A percentile compares a stretch with the other conserved stretches of the same genome.
phyloP scores from a whole-genome alignment of 2,797 vertebrate species.

The Helicolenus hilgendorfi region DNA sequence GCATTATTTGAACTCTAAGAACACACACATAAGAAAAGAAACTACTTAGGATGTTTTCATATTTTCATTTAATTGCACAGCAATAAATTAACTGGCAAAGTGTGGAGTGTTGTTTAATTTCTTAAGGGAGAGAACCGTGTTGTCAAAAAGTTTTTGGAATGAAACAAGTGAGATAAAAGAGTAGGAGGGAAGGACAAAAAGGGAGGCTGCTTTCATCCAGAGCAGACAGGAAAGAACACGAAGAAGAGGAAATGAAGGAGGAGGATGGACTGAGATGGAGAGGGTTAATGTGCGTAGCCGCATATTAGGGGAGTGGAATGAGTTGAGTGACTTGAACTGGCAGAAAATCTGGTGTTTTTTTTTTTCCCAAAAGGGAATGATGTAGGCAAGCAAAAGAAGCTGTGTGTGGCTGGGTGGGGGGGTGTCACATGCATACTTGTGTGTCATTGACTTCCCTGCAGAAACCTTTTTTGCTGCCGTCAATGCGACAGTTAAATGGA shows the following conservation, averaged over 20 bases:
- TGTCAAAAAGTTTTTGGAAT: slow-evolving; percentile 68
- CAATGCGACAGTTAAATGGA: slow-evolving; percentile 74
- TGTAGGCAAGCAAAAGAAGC: slow-evolving; percentile 58
- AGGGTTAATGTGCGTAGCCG: slow-evolving; percentile 38
- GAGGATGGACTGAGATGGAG: neutral
- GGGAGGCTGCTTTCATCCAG: slow-evolving; percentile 49
- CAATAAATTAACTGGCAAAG: slow-evolving; percentile 1
- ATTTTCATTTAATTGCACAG: slow-evolving; percentile 18
- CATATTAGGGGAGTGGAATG: slow-evolving; percentile 29
- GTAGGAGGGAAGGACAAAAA: slow-evolving; percentile 28
- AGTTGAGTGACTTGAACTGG: slow-evolving; percentile 34
- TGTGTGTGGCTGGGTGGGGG: neutral
- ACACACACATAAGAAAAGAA: neutral
- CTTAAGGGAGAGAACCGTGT: slow-evolving; percentile 36
- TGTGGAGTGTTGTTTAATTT: neutral
- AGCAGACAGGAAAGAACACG: neutral
- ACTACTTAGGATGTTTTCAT: neutral
- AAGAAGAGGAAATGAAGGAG: slow-evolving; percentile 13
- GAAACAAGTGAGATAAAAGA: slow-evolving; percentile 61
- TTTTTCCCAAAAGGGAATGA: slow-evolving; percentile 13
- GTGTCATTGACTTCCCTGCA: slow-evolving; percentile 53
- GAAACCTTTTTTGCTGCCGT: slow-evolving; percentile 61
- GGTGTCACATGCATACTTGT: slow-evolving; percentile 22
- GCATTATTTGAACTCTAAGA: neutral
- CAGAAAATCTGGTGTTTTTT: slow-evolving; percentile 7